Evolutionary conservation across 2,113 vertebrate species (phyloP).

Genomic region (Sinocyclocheilus anshuiensis): DNA sequence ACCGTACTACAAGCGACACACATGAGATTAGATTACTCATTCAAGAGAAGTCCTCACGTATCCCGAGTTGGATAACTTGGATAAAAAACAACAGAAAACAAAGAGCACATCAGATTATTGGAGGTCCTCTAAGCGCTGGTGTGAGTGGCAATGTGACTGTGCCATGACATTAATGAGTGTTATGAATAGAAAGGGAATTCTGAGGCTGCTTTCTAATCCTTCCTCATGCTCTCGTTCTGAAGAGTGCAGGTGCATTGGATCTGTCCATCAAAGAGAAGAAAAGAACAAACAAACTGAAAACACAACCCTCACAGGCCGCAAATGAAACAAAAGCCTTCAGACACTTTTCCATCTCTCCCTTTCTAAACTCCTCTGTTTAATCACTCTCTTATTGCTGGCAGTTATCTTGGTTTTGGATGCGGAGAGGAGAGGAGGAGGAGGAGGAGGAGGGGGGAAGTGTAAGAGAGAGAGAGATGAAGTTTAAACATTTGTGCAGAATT

Average conservation of each 20-base stretch:
- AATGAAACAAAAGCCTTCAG: conserved; percentile 57
- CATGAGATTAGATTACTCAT: neutral
- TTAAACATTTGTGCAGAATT: conserved; percentile 81
- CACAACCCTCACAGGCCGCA: conserved; percentile 37
- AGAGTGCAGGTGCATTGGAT: conserved; percentile 56
- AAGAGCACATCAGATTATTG: neutral
- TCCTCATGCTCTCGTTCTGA: conserved; percentile 45
- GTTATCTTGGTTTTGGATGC: conserved; percentile 53
- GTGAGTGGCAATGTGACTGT: conserved; percentile 39
- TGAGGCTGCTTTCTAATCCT: conserved; percentile 57
- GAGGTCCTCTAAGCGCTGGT: conserved; percentile 5
- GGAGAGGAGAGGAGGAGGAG: neutral
- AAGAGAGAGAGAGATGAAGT: conserved; percentile 64
- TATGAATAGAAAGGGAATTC: conserved; percentile 55
- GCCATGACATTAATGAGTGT: conserved; percentile 58
- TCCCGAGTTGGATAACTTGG: neutral
- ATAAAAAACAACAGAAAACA: neutral
- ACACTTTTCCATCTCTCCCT: conserved; percentile 38
- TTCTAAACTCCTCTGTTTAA: conserved; percentile 47
- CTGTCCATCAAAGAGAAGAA: conserved; percentile 52
- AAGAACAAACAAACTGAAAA: conserved; percentile 57
- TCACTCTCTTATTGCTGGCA: conserved; percentile 62
- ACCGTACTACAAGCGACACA: neutral
- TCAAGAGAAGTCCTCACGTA: neutral
- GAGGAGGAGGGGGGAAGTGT: neutral